Conservation (phyloP, 2,797 vertebrate species). For the Anabas testudineus region DNA sequence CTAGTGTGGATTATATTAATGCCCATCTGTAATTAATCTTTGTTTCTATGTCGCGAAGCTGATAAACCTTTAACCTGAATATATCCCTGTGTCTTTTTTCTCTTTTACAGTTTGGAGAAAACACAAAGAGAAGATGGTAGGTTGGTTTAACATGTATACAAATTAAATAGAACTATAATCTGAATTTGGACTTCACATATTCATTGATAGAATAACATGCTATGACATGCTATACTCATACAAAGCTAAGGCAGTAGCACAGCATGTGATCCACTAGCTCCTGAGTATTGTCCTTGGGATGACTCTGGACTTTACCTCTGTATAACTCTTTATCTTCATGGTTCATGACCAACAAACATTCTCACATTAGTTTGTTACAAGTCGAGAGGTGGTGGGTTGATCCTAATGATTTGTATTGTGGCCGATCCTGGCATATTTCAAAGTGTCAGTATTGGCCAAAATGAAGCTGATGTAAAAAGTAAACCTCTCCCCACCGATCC, state of each 20-base stretch:
- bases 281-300: not conserved
- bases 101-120: conserved; percentile 63
- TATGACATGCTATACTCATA: not conserved
- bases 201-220: no score
- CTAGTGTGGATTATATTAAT: no score
- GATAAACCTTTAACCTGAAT: not conserved
- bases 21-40: not conserved
- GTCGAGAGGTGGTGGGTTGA: no score
- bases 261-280: not conserved
- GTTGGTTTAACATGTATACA: conserved; percentile 34
- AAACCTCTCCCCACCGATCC: no score
- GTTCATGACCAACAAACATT: not conserved
- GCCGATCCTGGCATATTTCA: no score
- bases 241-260: not conserved
- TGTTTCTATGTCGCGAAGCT: not conserved
- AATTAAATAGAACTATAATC: not conserved
- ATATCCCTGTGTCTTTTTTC: conserved; percentile 4
- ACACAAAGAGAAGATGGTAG: conserved; percentile 68
- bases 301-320: conserved; percentile 29
- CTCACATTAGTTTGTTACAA: not conserved
- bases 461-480: no score
- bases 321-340: conserved; percentile 33
- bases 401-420: no score
- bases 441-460: no score
- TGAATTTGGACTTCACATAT: not conserved